Base-by-base conservation (phyloP, 2,888 invertebrate species). In the Ochlodes sylvanus region DNA sequence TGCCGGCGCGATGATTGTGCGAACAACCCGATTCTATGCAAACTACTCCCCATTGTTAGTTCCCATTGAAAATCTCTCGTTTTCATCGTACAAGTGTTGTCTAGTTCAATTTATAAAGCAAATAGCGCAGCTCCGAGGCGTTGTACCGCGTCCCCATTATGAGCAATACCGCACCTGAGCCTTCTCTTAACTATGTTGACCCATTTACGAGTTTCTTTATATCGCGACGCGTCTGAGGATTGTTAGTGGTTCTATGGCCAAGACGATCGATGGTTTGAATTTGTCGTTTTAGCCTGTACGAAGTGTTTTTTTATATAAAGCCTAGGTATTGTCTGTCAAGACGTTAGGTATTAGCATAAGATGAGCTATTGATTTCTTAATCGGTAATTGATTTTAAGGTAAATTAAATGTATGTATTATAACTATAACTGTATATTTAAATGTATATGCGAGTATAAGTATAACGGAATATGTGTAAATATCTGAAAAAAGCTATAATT, bases 121-220 rank as follows among this genome's bases (percentile, higher is more conserved):
- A 15, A 42, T 14, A 42, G 14, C 15, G 44, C 17, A n/a, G n/a
- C n/a, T 15, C 44, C 9, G 15, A 47, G 44, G 15, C 44, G 15
- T 47, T 47, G 44, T 47, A 47, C 9, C 9, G 15, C 50, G 50
- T 17, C 19, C 12, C 50, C 4, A 50, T 50, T 50, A 50, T 17
- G 10, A 50, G 19, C 19, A 17, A 47, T 47, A 19, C 19, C 50
- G 50, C 19, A 50, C 50, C 50, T 50, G 50, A 19, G 19, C 47
- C 47, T 17, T 50, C 15, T 15, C 10, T 19, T 50, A 50, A 50
- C 19, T 50, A 50, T 9, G 50, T 50, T 50, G 50, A 50, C 50
- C 50, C 19, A 50, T 50, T 50, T 50, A 50, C 19, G 50, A 50
- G 17, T 50, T 50, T 50, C 50, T 50, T 50, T 50, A 10, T 3